phyloP scores from a whole-genome alignment of 2,113 vertebrate genomes.

The Microcebus tavaratra region DNA sequence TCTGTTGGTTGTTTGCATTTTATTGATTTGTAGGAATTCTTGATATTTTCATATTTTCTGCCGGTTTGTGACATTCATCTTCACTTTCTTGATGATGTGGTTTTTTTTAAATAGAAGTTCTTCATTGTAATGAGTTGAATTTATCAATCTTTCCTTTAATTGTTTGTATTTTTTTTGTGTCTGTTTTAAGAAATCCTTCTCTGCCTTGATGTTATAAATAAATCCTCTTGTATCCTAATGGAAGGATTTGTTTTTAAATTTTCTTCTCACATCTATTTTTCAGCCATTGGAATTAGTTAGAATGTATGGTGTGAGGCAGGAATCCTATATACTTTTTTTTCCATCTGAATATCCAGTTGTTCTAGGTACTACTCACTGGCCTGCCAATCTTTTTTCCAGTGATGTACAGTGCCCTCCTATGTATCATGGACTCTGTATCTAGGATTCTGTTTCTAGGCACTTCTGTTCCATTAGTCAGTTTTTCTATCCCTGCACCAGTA shows the following conservation, averaged over 20 bases:
- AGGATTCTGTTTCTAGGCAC: neutral
- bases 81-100: neutral
- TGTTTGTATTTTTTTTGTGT: neutral
- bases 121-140: conserved; percentile 14
- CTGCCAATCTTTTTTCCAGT: neutral
- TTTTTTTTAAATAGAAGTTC: neutral
- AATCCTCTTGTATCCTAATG: neutral
- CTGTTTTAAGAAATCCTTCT: conserved; percentile 25
- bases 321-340: neutral
- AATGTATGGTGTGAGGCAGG: neutral
- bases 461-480: neutral
- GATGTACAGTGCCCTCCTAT: neutral
- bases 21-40: neutral
- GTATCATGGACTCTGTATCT: neutral
- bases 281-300: neutral
- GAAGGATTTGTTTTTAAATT: conserved; percentile 9
- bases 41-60: neutral
- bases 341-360: neutral
- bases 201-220: neutral
- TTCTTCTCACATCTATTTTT: neutral
- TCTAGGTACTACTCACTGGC: neutral
- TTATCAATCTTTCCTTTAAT: neutral
- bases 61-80: neutral
- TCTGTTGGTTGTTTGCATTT: neutral
- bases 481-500: neutral